Percentiles rank a stretch among this genome's conserved stretches.
These are phyloP conservation scores for Tachina fera DNA, from an alignment of 2,888 invertebrate genomes.

Conservation along the genomic window DNA sequence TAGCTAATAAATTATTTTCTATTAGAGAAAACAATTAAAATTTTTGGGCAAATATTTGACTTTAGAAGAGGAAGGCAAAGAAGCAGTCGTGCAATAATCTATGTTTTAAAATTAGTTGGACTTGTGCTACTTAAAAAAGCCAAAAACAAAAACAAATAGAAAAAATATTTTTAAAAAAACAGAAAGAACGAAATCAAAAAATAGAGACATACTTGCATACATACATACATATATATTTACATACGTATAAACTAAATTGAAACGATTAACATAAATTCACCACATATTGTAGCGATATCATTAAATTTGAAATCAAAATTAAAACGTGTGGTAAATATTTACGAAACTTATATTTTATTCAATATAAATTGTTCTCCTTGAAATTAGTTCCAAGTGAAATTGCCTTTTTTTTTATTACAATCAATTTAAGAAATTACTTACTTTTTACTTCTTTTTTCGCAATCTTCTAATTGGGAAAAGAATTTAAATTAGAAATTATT, in stretches of 20 bases:
- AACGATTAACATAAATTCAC: conserved; percentile 27
- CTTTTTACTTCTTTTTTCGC: conserved; percentile 4
- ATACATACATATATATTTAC: too few species aligned
- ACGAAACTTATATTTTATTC: neutral
- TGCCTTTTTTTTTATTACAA: conserved; percentile 2
- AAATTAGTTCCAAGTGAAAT: neutral
- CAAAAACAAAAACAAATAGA: neutral
- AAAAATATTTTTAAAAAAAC: neutral
- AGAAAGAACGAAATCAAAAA: conserved; percentile 12
- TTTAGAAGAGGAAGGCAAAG: conserved; percentile 27
- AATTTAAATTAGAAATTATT: conserved; percentile 58
- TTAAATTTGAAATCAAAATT: neutral
- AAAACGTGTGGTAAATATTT: neutral
- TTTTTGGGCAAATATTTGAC: conserved; percentile 58
- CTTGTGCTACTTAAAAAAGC: conserved; percentile 61
- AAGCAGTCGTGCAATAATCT: conserved; percentile 29
- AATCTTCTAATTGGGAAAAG: conserved; percentile 43
- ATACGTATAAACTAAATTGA: neutral
- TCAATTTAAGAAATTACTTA: neutral
- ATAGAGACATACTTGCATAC: neutral
- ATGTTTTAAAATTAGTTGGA: conserved; percentile 60
- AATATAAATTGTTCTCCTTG: neutral
- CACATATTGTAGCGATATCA: conserved; percentile 4
- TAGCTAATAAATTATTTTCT: neutral
- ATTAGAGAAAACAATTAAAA: conserved; percentile 37